Evolutionary conservation across 64 coral and sea anemone genomes (phyloP), one percentile per base, ranked within the genome.

Genomic region (Montipora cactus): DNA sequence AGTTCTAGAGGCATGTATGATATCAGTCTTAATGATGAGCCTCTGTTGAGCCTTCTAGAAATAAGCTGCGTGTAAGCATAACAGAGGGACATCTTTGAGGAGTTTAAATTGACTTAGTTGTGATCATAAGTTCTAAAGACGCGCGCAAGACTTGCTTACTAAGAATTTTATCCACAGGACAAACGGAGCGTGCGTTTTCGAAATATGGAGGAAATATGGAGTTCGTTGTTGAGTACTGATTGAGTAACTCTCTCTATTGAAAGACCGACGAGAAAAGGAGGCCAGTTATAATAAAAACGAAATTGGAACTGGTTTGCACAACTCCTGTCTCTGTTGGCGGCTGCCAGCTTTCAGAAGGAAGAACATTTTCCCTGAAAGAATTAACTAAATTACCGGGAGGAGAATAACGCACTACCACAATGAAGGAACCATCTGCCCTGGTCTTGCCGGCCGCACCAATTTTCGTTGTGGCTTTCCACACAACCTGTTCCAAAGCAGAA

Each of bases 401-500:
- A 49, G 18, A 50, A 18, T 86, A 86, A 10, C 82, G 82, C 48
- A 86, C 45, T 28, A 86, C 64, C 14, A 86, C 61, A 3, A 86
- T 45, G 3, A 71, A 13, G 1, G 3, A 8, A 28, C 66, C 66
- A 72, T 86, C 82, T 1, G 16, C 8, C 18, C 62, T 52, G 44
- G 45, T 72, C 10, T 14, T 46, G 10, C 4, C 9, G 8, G 82
- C 82, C 19, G 81, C 82, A 10, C 82, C 82, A 6, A 86, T 86
- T 68, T 72, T 23, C 18, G 47, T 84, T 5, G 81, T 84, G 7
- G 25, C 47, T 68, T 68, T 84, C 81, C 81, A 84, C 19, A 84
- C 81, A 64, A 57, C 53, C 53, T 57, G 53, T 57, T 8, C 11
- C 6, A 57, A 57, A 57, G 10, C 5, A 57, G 53, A 57, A 28